A percentile compares a stretch with the other conserved stretches of the same genome.
Conservation (phyloP, 2,888 invertebrate genomes). For the Priocnemis perturbator region DNA sequence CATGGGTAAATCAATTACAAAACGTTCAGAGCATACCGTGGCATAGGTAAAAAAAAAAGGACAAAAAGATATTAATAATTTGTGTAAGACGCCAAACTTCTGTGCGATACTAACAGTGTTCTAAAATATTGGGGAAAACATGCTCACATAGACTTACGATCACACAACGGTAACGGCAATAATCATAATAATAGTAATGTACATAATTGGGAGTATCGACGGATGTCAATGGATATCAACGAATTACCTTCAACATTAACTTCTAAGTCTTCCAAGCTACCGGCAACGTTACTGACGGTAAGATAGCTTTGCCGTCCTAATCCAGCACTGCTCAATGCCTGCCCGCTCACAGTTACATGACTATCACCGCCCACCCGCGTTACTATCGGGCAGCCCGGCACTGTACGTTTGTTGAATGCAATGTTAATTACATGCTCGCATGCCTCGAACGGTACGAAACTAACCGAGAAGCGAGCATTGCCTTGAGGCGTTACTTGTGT, state of each 20-base stretch:
- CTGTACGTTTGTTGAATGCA: conserved; percentile 94
- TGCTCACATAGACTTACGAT: not conserved
- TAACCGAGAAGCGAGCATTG: conserved; percentile 93
- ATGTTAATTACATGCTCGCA: conserved; percentile 97
- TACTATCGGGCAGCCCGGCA: conserved; percentile 93
- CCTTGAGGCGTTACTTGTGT: conserved; percentile 97
- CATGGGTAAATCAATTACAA: conserved; percentile 26
- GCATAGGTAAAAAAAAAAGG: not conserved
- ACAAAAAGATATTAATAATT: conserved; percentile 3
- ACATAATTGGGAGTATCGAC: not conserved
- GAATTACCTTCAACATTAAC: conserved; percentile 94
- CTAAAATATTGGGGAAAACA: conserved; percentile 11
- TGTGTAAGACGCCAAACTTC: not conserved
- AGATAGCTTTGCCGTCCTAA: conserved; percentile 73
- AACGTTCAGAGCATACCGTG: conserved; percentile 17
- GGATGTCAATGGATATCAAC: not conserved
- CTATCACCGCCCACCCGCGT: conserved; percentile 84
- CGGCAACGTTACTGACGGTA: conserved; percentile 82
- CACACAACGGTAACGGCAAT: conserved; percentile 7
- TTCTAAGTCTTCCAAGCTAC: conserved; percentile 94
- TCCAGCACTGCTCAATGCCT: conserved; percentile 77
- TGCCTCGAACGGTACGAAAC: conserved; percentile 95
- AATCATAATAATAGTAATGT: conserved; percentile 2
- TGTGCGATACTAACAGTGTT: conserved; percentile 5
- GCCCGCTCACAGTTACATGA: conserved; percentile 79